A percentile compares a stretch with the other conserved stretches of the same genome.
phyloP scores from a whole-genome alignment of 2,888 invertebrate genomes.

The Bursaphelenchus okinawaensis region DNA sequence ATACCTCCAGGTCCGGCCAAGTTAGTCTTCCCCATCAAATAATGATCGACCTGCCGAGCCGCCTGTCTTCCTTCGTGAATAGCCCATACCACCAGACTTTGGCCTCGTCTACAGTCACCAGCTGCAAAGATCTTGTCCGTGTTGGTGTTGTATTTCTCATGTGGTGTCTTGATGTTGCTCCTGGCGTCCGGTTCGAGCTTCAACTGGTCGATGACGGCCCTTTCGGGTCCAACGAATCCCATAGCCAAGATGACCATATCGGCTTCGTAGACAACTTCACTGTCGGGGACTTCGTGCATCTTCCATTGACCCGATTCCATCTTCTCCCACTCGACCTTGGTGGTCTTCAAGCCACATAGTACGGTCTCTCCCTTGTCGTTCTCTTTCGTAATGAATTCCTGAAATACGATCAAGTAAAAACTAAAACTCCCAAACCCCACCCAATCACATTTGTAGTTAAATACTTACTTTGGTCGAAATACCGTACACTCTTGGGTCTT shows the following conservation, averaged over 20 bases:
- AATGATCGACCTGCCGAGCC: constrained; percentile 83
- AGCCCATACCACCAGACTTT: constrained; percentile 96
- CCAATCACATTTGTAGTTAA: too few relatives aligned
- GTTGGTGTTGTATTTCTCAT: constrained; percentile 73
- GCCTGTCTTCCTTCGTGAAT: constrained; percentile 97
- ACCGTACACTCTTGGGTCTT: constrained; percentile 86
- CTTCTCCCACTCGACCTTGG: constrained; percentile 87
- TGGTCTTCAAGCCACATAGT: constrained; percentile 79
- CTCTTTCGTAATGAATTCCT: constrained; percentile 41
- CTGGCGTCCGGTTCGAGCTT: constrained; percentile 78
- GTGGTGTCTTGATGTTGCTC: constrained; percentile 80
- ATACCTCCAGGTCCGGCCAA: constrained; percentile 78
- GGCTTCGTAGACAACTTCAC: constrained; percentile 71
- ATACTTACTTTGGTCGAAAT: constrained; percentile 75
- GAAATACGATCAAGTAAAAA: constrained; percentile 11
- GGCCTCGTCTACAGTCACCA: constrained; percentile 68
- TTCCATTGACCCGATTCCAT: constrained; percentile 82
- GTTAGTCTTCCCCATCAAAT: constrained; percentile 70
- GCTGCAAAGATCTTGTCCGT: constrained; percentile 68
- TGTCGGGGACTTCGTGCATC: constrained; percentile 78
- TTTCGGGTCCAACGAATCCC: constrained; percentile 71
- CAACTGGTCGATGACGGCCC: constrained; percentile 71
- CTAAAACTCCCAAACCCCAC: too few relatives aligned
- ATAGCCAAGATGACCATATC: constrained; percentile 88
- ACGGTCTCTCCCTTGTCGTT: constrained; percentile 46